phyloP scores from a whole-genome alignment of 2,797 vertebrate species.

The Hydrolagus colliei region DNA sequence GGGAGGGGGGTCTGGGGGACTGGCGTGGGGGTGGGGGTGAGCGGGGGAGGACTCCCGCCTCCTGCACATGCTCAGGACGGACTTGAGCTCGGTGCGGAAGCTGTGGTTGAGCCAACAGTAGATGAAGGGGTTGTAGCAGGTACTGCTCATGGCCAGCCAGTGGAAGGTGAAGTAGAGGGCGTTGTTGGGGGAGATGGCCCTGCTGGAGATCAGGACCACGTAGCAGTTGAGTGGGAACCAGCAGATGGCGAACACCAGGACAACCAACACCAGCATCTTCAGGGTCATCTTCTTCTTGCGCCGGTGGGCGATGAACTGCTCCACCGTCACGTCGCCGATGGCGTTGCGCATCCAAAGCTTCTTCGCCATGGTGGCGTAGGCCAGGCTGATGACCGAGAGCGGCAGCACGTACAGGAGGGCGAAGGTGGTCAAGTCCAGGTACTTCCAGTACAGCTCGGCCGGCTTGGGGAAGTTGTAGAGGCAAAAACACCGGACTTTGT shows the following conservation, averaged over 20 bases:
- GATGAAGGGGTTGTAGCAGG: slow-evolving; percentile 89
- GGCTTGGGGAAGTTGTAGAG: slow-evolving; percentile 57
- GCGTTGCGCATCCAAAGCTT: slow-evolving; percentile 59
- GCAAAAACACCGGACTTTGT: slow-evolving; percentile 51
- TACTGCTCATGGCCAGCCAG: slow-evolving; percentile 89
- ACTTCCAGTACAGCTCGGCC: slow-evolving; percentile 59
- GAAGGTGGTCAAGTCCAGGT: slow-evolving; percentile 57
- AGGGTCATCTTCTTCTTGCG: slow-evolving; percentile 72
- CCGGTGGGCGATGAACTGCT: slow-evolving; percentile 53
- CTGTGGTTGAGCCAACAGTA: slow-evolving; percentile 82
- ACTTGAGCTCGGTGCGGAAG: slow-evolving; percentile 64
- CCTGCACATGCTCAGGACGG: slow-evolving; percentile 38
- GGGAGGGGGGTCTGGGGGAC: slow-evolving; percentile 37
- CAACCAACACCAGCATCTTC: slow-evolving; percentile 80
- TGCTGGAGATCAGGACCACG: slow-evolving; percentile 76
- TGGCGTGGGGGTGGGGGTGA: slow-evolving; percentile 39
- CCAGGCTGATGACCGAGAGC: slow-evolving; percentile 52
- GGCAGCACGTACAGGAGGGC: slow-evolving; percentile 56
- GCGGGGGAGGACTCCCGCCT: slow-evolving; percentile 11
- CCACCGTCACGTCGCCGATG: slow-evolving; percentile 57
- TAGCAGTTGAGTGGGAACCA: slow-evolving; percentile 88
- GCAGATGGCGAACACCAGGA: slow-evolving; percentile 74
- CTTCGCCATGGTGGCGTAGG: slow-evolving; percentile 54
- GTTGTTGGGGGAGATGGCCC: slow-evolving; percentile 74
- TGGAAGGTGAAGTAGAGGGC: slow-evolving; percentile 82